Base-by-base conservation (phyloP, 2,888 invertebrate genomes). In the Phortica magna region DNA sequence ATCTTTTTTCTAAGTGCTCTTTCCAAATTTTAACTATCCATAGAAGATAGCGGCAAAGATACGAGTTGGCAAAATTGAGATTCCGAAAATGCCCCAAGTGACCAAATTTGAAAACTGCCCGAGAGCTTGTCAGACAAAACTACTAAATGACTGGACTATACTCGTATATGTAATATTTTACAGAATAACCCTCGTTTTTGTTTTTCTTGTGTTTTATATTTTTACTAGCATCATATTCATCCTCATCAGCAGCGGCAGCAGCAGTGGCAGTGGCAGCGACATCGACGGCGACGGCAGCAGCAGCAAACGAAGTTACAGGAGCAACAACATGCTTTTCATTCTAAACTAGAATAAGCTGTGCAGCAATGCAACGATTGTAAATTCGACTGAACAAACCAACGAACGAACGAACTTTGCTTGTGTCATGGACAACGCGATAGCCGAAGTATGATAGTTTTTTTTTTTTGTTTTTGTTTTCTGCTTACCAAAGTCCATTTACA, bases 401-500 rank as follows among this genome's bases (percentile, higher is more conserved):
- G n/a, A n/a, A n/a, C 59, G 59, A 12, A 12, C 14, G 48, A 48
- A 48, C 48, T 48, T 14, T 9, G 14, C 48, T 48, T 48, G 48
- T 12, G 48, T 48, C 48, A 14, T 59, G n/a, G 57, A n/a, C 59
- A 74, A 53, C 75, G 76, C 22, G 14, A 64, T 64, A 64, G 67
- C 42, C 42, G 39, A 67, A 77, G 73, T 73, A 73, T 53, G 31
- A 31, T n/a, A n/a, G n/a, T n/a, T n/a, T n/a, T n/a, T n/a, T n/a
- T n/a, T n/a, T n/a, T n/a, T n/a, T n/a, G n/a, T 31, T 31, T 31
- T 31, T 31, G 79, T 75, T 77, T 79, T 79, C 78, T 76, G 78
- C 77, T 82, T 83, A 79, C 87, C 85, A 85, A 85, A 85, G 85
- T 88, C 83, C 88, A 88, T 86, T 86, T 87, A 83, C 87, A 87